Conservation (phyloP, 2,113 vertebrate genomes). For the Dasypus novemcinctus region DNA sequence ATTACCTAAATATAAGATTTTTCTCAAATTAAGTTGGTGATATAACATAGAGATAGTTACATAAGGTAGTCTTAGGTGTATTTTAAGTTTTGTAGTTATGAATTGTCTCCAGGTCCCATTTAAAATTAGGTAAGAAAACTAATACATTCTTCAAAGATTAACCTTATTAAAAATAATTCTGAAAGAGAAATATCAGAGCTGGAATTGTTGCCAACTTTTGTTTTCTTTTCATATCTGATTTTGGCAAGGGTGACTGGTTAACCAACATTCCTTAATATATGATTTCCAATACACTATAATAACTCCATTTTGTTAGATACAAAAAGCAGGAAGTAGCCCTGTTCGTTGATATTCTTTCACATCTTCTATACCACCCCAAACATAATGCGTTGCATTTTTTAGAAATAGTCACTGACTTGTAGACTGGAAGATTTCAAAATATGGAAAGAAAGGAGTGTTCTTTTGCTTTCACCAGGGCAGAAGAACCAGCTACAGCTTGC, state of each 20-base stretch:
- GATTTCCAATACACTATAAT: slow-evolving; percentile 55
- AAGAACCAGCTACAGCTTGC: slow-evolving; percentile 62
- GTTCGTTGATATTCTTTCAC: background rate
- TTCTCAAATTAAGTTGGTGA: background rate
- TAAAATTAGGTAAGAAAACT: slow-evolving; percentile 46
- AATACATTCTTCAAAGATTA: slow-evolving; percentile 62
- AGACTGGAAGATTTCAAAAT: slow-evolving; percentile 43
- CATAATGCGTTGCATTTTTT: background rate
- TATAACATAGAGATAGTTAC: background rate
- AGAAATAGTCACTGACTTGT: slow-evolving; percentile 40
- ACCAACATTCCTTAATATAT: slow-evolving; percentile 56
- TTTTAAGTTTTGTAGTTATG: background rate
- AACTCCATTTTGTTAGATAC: slow-evolving; percentile 59
- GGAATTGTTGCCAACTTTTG: slow-evolving; percentile 52
- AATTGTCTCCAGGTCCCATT: slow-evolving; percentile 34
- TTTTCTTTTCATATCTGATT: slow-evolving; percentile 75
- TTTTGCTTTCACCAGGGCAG: slow-evolving; percentile 19
- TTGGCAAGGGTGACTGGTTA: slow-evolving; percentile 58
- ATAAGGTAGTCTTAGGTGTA: background rate
- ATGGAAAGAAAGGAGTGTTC: slow-evolving; percentile 48
- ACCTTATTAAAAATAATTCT: slow-evolving; percentile 50
- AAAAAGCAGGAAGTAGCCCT: slow-evolving; percentile 65
- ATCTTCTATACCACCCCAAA: background rate
- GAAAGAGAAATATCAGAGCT: slow-evolving; percentile 49
- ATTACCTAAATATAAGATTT: slow-evolving; percentile 25